A percentile compares a stretch with the other conserved stretches of the same genome.
These are phyloP conservation scores for Physella acuta DNA, from an alignment of 1,140 invertebrate species.

Conservation along the genomic window DNA sequence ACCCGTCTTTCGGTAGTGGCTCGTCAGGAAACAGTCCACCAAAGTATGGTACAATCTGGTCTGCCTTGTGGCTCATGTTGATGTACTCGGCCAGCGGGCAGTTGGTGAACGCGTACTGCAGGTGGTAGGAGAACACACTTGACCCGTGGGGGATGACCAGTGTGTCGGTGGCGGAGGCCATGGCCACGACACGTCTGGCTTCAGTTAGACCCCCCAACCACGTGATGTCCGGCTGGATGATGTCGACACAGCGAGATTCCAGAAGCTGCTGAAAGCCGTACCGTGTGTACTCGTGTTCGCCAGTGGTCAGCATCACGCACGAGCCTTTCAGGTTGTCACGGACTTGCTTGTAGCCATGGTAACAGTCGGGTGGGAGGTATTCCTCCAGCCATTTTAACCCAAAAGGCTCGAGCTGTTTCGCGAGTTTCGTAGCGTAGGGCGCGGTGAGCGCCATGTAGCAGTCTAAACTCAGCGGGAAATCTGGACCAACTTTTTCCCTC, in stretches of 20 bases:
- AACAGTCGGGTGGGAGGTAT: slow-evolving; percentile 51
- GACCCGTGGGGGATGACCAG: slow-evolving; percentile 53
- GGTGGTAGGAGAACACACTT: slow-evolving; percentile 54
- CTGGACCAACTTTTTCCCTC: slow-evolving; percentile 49
- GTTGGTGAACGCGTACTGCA: slow-evolving; percentile 53
- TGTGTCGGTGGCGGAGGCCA: slow-evolving; percentile 49
- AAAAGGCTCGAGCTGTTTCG: slow-evolving; percentile 42
- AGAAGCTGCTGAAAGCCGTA: slow-evolving; percentile 51
- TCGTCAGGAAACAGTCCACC: slow-evolving; percentile 53
- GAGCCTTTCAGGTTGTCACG: slow-evolving; percentile 41
- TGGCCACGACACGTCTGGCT: slow-evolving; percentile 47
- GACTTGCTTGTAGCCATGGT: slow-evolving; percentile 49
- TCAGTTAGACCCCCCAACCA: slow-evolving; percentile 55
- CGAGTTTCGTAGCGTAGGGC: slow-evolving; percentile 46
- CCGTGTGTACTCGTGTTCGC: slow-evolving; percentile 53
- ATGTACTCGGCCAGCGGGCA: slow-evolving; percentile 54
- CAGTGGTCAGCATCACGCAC: slow-evolving; percentile 48
- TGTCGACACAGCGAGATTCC: slow-evolving; percentile 48
- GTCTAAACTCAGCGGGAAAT: slow-evolving; percentile 50
- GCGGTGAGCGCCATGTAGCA: slow-evolving; percentile 54
- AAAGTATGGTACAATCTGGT: slow-evolving; percentile 51
- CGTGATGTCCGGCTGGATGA: slow-evolving; percentile 55
- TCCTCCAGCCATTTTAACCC: slow-evolving; percentile 44
- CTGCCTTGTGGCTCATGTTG: slow-evolving; percentile 48
- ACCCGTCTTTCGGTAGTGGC: slow-evolving; percentile 48